Evolutionary conservation across 2,113 vertebrate species (phyloP), one percentile per base, ranked within the genome.

Genomic region (Bujurquina vittata): DNA sequence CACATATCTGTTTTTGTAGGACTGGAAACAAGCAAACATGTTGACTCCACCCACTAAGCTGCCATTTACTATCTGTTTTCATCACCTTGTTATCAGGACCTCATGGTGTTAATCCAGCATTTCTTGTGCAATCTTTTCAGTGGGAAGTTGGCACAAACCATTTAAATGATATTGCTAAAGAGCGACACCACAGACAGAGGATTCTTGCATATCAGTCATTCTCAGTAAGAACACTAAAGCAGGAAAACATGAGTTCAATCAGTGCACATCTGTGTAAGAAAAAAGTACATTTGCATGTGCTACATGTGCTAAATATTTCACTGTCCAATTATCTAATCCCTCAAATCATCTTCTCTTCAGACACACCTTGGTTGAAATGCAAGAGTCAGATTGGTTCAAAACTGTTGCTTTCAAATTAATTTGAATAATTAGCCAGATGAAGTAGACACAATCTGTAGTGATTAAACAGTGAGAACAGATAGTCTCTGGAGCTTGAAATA

Each of bases 141-240:
- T 65, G 37, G 57, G 22, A 55, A 54, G 26, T 54, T 78, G 61
- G 55, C 20, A 35, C 43, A 31, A 52, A 82, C 87, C 55, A 74
- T 77, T 37, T 77, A 55, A 77, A 83, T 52, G 23, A 84, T 81
- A 77, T 83, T 86, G 35, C 54, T 26, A 81, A 43, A 67, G 26
- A 65, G 57, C 22, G 37, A 17, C 61, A 29, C 3, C 65, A 52
- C 11, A 46, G 43, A 69, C 10, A 11, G 65, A 52, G 3, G 65
- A 10, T 29, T 49, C 17, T 52, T 69, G 23, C 17, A 0, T 31
- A 52, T 49, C 29, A 46, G 22, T 61, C 23, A 55, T 77, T 59
- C 52, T 55, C 5, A 23, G 22, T 23, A 63, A 76, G n/a, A 62
- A 87, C 69, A 58, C 58, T 35, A 52, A 43, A 15, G 14, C 14